A percentile compares a stretch with the other conserved stretches of the same genome.
phyloP scores from a whole-genome alignment of 2,888 invertebrate species.

The Boloria selene region DNA sequence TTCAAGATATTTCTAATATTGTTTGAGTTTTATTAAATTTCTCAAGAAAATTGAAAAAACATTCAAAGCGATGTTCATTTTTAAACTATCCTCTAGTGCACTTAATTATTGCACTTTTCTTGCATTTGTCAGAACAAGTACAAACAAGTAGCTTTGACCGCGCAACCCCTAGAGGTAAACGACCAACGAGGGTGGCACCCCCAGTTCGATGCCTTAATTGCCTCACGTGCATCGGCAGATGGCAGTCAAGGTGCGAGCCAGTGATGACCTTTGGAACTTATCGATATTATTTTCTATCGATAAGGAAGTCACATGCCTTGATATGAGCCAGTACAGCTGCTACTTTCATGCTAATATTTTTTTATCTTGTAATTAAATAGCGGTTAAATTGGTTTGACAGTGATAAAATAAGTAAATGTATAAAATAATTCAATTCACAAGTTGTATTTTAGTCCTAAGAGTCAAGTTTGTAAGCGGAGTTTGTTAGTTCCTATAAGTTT shows the following conservation, averaged over 20 bases:
- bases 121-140: slow-evolving; percentile 46
- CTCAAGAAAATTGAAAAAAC: no score
- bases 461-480: no score
- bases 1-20: no score
- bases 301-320: slow-evolving; percentile 32
- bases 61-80: no score
- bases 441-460: no score
- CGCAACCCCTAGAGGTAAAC: slow-evolving; percentile 74
- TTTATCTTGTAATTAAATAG: neutral
- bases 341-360: slow-evolving; percentile 19
- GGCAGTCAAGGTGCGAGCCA: slow-evolving; percentile 78
- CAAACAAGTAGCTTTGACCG: slow-evolving; percentile 67
- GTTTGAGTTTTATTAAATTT: no score
- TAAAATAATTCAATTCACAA: no score
- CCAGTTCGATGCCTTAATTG: slow-evolving; percentile 69
- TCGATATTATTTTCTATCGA: slow-evolving; percentile 56
- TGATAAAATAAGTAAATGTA: no score
- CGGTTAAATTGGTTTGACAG: no score
- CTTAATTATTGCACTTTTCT: slow-evolving; percentile 28
- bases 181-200: slow-evolving; percentile 80
- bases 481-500: no score
- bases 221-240: slow-evolving; percentile 79
- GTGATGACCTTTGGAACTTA: slow-evolving; percentile 63
- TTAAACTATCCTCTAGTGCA: slow-evolving; percentile 7
- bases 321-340: slow-evolving; percentile 28